A percentile compares a stretch with the other conserved stretches of the same genome.
phyloP scores from a whole-genome alignment of 2,888 invertebrate genomes.

The Xestia ashworthii region DNA sequence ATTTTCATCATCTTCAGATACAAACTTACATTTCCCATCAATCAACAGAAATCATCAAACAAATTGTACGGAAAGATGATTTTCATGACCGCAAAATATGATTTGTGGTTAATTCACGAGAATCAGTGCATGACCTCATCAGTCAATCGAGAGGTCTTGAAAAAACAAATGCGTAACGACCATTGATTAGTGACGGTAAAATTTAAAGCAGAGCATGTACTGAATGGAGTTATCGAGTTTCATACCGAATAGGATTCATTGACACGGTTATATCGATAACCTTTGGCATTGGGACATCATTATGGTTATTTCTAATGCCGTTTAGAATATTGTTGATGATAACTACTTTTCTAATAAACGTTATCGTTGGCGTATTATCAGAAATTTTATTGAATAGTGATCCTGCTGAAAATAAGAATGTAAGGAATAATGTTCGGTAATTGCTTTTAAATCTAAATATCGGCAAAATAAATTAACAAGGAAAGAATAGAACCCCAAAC shows the following conservation, averaged over 20 bases:
- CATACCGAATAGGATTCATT: constrained; percentile 62
- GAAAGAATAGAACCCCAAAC: too few species aligned
- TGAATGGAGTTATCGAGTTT: constrained; percentile 64
- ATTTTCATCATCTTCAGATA: constrained; percentile 51
- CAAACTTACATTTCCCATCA: constrained; percentile 51
- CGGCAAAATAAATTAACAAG: not conserved
- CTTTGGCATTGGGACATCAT: constrained; percentile 65
- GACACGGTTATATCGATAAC: constrained; percentile 70
- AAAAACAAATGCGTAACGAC: constrained; percentile 72
- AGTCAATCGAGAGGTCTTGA: constrained; percentile 65
- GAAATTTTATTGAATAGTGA: not conserved
- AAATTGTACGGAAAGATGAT: constrained; percentile 24
- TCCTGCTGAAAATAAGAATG: not conserved
- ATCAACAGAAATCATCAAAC: constrained; percentile 2
- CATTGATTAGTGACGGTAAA: constrained; percentile 69
- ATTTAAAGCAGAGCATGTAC: constrained; percentile 68
- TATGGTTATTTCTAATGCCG: constrained; percentile 44
- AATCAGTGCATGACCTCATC: constrained; percentile 74
- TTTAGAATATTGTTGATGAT: constrained; percentile 10
- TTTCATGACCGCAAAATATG: constrained; percentile 57
- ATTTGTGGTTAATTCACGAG: constrained; percentile 55
- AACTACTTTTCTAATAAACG: not conserved
- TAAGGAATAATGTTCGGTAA: not conserved
- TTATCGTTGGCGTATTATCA: not conserved
- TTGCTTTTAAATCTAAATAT: not conserved